Conservation (phyloP, 2,888 invertebrate species). For the Netelia fuscicornis region DNA sequence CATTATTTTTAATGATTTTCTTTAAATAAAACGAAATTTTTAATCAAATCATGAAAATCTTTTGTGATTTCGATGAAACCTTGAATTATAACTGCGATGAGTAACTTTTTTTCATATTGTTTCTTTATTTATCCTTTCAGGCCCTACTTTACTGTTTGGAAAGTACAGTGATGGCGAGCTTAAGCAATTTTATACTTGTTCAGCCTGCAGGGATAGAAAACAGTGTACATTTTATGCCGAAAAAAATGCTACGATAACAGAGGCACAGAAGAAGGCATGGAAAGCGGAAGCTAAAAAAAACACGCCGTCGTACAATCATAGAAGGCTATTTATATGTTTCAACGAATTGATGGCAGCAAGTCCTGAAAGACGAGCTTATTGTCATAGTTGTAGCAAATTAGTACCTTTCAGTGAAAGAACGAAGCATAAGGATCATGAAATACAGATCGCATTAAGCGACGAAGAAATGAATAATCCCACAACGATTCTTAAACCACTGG, state of each 20-base stretch:
- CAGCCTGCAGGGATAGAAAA: conserved; percentile 93
- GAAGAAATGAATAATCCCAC: conserved; percentile 88
- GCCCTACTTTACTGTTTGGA: conserved; percentile 90
- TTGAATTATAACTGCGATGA: not conserved
- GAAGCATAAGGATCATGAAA: conserved; percentile 87
- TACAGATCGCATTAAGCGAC: conserved; percentile 86
- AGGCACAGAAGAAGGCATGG: conserved; percentile 85
- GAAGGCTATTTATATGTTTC: conserved; percentile 85
- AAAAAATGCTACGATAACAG: conserved; percentile 84
- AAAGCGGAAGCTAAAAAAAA: conserved; percentile 84
- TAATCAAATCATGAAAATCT: no score
- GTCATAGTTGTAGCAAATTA: conserved; percentile 88
- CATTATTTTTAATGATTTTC: not conserved
- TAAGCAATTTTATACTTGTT: conserved; percentile 91
- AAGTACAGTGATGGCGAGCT: conserved; percentile 83
- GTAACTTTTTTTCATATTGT: conserved; percentile 21
- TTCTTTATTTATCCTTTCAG: conserved; percentile 69
- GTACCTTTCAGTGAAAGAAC: conserved; percentile 81
- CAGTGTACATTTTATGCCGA: conserved; percentile 90
- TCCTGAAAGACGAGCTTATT: conserved; percentile 86
- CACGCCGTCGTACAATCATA: conserved; percentile 86
- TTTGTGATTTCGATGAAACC: conserved; percentile 11
- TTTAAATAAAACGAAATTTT: no score
- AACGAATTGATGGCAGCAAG: conserved; percentile 84
- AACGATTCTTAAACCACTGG: conserved; percentile 89